Percentiles rank a stretch among this genome's conserved stretches.
phyloP scores from a whole-genome alignment of 2,888 invertebrate species.

The Tenthredo scrophulariae region DNA sequence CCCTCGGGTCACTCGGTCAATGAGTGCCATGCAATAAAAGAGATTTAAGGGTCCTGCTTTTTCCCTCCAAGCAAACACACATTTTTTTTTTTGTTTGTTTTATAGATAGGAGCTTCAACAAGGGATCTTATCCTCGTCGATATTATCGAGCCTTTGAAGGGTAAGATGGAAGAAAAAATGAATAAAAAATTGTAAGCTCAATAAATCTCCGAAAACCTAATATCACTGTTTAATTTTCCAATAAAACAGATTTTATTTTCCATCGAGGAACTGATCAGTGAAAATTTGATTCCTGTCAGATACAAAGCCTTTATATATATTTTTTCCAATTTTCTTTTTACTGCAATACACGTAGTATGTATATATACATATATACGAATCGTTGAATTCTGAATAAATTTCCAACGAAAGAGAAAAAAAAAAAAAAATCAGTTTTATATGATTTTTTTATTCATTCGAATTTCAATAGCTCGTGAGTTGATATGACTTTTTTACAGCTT shows the following conservation, averaged over 20 bases:
- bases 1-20: constrained; percentile 33
- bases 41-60: constrained; percentile 20
- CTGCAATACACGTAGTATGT: no score
- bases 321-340: background rate
- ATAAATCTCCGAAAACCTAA: background rate
- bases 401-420: no score
- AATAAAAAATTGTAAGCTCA: background rate
- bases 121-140: background rate
- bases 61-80: constrained; percentile 7
- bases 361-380: no score
- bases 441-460: background rate
- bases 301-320: background rate
- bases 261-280: no score
- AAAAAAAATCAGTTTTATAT: background rate
- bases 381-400: background rate
- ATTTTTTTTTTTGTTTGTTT: background rate
- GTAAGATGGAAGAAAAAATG: background rate
- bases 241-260: background rate
- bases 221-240: background rate
- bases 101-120: background rate
- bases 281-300: no score
- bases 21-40: constrained; percentile 32
- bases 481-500: background rate
- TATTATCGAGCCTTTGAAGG: background rate
- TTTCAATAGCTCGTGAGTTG: background rate